A percentile compares a stretch with the other conserved stretches of the same genome.
phyloP scores from a whole-genome alignment of 2,888 invertebrate species.

The Salticus scenicus region DNA sequence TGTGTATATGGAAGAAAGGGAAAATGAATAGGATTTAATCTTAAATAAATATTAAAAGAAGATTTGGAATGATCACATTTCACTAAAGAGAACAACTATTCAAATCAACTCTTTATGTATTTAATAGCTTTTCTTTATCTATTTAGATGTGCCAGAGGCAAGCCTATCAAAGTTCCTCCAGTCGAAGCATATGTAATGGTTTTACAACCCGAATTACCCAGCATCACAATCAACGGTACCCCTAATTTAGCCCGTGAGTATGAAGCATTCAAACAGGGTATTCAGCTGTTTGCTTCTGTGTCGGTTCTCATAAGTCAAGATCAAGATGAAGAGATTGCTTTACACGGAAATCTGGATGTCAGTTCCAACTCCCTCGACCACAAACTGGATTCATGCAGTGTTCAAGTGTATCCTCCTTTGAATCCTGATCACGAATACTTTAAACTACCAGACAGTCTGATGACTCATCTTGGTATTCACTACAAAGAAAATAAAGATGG shows the following conservation, averaged over 20 bases:
- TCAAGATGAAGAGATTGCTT: conserved; percentile 65
- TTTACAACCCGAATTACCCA: conserved; percentile 88
- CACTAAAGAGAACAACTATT: no score
- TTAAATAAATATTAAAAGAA: no score
- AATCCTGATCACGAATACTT: conserved; percentile 96
- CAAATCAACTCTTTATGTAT: no score
- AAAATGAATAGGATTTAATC: no score
- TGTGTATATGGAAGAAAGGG: no score
- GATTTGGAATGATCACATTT: no score
- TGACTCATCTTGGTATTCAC: conserved; percentile 84
- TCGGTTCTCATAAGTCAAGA: conserved; percentile 78
- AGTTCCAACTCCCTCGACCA: conserved; percentile 75
- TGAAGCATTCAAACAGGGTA: conserved; percentile 89
- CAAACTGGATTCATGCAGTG: conserved; percentile 92
- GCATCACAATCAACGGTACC: conserved; percentile 87
- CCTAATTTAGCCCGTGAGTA: conserved; percentile 89
- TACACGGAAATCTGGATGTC: conserved; percentile 40
- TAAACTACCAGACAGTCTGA: conserved; percentile 84
- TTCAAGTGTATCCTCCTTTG: conserved; percentile 94
- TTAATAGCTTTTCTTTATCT: not conserved
- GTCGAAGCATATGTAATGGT: conserved; percentile 92
- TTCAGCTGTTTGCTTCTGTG: conserved; percentile 90
- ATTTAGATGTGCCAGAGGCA: conserved; percentile 84
- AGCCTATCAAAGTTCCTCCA: conserved; percentile 83
- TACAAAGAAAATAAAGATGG: conserved; percentile 94